Evolutionary conservation across 1,140 invertebrate genomes (phyloP).

Genomic region (Drosophila ambigua): DNA sequence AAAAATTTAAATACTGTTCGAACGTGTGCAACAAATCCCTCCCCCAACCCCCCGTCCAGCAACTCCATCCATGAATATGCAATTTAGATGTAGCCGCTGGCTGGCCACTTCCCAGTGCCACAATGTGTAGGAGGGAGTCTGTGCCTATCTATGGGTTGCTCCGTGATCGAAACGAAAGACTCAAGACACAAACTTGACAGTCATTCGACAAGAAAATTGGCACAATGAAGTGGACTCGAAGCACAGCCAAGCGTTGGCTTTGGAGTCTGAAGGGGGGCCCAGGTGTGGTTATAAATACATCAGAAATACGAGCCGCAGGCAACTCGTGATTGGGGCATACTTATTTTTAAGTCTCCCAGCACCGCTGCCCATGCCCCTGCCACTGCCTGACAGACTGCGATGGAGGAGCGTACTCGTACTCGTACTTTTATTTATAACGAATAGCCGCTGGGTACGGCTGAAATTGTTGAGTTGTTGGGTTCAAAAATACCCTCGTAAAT

Average conservation of each 20-base stretch:
- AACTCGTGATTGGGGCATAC: conserved; percentile 21
- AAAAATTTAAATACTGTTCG: conserved; percentile 27
- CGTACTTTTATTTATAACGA: conserved; percentile 46
- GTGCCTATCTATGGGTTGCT: too few species aligned
- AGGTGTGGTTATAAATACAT: conserved; percentile 34
- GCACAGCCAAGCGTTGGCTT: not conserved
- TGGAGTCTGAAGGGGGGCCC: not conserved
- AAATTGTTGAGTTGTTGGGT: conserved; percentile 46
- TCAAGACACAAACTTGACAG: conserved; percentile 69
- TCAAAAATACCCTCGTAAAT: conserved; percentile 42
- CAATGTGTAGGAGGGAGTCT: too few species aligned
- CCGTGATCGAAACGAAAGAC: conserved; percentile 35
- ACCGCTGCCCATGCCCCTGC: conserved; percentile 8
- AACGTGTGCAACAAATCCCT: too few species aligned
- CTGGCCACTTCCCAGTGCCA: too few species aligned
- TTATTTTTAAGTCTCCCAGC: conserved; percentile 43
- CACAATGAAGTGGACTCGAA: conserved; percentile 27
- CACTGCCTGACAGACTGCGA: conserved; percentile 37
- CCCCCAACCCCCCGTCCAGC: too few species aligned
- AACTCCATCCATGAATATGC: too few species aligned
- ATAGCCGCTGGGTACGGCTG: conserved; percentile 18
- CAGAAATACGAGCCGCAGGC: conserved; percentile 29
- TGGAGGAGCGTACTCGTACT: conserved; percentile 8
- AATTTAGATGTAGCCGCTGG: too few species aligned
- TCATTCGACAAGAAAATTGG: conserved; percentile 56